phyloP scores from a whole-genome alignment of 1,140 invertebrate genomes.

The Nasonia giraulti region DNA sequence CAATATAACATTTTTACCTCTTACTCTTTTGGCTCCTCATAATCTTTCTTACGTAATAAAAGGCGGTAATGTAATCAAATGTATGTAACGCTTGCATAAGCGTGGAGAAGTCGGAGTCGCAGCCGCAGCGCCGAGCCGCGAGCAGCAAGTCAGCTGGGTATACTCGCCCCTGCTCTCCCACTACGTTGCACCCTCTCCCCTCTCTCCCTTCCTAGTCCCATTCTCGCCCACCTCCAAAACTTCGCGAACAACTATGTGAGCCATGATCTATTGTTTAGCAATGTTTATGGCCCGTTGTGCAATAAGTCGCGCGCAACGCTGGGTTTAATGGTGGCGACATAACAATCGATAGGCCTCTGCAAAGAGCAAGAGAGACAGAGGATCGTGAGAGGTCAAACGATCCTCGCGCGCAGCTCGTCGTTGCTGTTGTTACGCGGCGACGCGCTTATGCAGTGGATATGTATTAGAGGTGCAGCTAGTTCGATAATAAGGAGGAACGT shows the following conservation, averaged over 20 bases:
- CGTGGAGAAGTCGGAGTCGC: slow-evolving; percentile 35
- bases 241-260: not conserved
- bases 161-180: slow-evolving; percentile 49
- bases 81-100: slow-evolving; percentile 73
- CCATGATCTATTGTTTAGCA: slow-evolving; percentile 70
- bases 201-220: not conserved
- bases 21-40: slow-evolving; percentile 60
- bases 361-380: slow-evolving; percentile 8
- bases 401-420: not conserved
- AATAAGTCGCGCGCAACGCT: slow-evolving; percentile 57
- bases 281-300: slow-evolving; percentile 65
- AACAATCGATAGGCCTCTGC: slow-evolving; percentile 59
- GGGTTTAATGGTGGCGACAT: too few species aligned
- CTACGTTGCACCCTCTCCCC: not conserved
- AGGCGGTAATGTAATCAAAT: slow-evolving; percentile 69
- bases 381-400: slow-evolving; percentile 35
- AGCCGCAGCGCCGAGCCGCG: too few species aligned
- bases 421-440: not conserved
- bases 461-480: not conserved
- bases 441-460: not conserved
- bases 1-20: slow-evolving; percentile 61
- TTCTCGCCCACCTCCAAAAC: slow-evolving; percentile 4
- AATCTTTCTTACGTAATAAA: slow-evolving; percentile 68
- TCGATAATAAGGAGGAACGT: not conserved
- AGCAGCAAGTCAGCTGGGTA: slow-evolving; percentile 54